Evolutionary conservation across 2,888 invertebrate genomes (phyloP), one percentile per base, ranked within the genome.

Genomic region (Rotaria magnacalcarata): DNA sequence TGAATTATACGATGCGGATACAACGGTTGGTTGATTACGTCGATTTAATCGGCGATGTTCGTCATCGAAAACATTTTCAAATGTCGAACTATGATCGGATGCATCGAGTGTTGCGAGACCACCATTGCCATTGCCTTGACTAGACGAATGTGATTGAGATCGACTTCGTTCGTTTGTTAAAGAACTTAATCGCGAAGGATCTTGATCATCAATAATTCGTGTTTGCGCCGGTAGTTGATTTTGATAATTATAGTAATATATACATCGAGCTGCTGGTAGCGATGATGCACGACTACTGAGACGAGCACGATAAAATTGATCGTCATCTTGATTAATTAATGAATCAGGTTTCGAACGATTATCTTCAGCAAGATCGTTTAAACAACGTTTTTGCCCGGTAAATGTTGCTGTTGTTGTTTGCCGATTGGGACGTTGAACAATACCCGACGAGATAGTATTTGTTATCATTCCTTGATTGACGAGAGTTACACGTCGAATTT

Each of bases 321-420:
- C 43, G 0, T 47, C 47, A 11, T 47, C 47, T 80, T 47, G 47
- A 80, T 24, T 47, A 2, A 47, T 43, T 47, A 14, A 47, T 24
- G 24, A 80, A 24, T 47, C 47, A 21, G 43, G 10, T 47, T 80
- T 80, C 7, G 43, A 43, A 24, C 80, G 80, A 47, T 43, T 10
- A 6, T 80, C 80, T 47, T 80, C 80, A n/a, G 47, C 34, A 47
- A 47, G 21, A n/a, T 80, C 47, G 47, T n/a, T 47, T 24, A n/a
- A 11, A 21, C 43, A 80, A 47, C 80, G 80, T 47, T 80, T 80
- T n/a, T 80, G 43, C 11, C 80, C 80, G 0, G 80, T 80, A 47
- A 80, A 80, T 47, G 43, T 80, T 80, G 80, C 80, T 67, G 67
- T 67, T 34, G 67, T 67, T 67, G 67, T 34, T 34, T 67, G 67